phyloP scores from a whole-genome alignment of 2,113 vertebrate species.

The Pungitius pungitius region DNA sequence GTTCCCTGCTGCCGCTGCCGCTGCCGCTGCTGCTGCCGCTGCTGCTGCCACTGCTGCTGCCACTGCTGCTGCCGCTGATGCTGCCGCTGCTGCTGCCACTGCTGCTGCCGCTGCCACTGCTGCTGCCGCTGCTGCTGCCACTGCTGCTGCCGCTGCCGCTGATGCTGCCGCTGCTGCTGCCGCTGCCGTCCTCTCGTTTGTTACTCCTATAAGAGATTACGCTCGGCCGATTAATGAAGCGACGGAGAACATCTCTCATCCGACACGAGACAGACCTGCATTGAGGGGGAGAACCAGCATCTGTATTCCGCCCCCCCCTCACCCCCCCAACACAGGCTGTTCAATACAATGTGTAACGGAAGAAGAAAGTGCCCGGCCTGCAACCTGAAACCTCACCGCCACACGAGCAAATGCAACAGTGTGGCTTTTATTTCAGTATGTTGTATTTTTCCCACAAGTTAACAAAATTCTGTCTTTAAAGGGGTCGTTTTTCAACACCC shows the following conservation, averaged over 20 bases:
- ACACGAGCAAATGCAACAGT: slow-evolving; percentile 54
- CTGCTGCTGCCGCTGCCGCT: too few species aligned
- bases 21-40: too few species aligned
- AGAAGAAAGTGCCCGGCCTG: slow-evolving; percentile 60
- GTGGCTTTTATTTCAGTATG: too few species aligned
- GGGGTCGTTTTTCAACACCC: too few species aligned
- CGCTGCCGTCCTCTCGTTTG: slow-evolving; percentile 51
- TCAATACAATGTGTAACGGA: slow-evolving; percentile 61
- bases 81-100: too few species aligned
- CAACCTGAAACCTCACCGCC: slow-evolving; percentile 52
- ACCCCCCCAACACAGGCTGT: too few species aligned
- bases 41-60: too few species aligned
- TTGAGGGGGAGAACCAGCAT: slow-evolving; percentile 33
- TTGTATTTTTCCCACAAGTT: too few species aligned
- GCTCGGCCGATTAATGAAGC: slow-evolving; percentile 55
- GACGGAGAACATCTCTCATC: slow-evolving; percentile 41
- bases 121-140: slow-evolving; percentile 26
- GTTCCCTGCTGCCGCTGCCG: slow-evolving; percentile 32
- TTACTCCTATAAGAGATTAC: slow-evolving; percentile 46
- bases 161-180: slow-evolving; percentile 34
- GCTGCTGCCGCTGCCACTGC: slow-evolving; percentile 21
- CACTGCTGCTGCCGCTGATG: too few species aligned
- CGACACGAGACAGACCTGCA: slow-evolving; percentile 44
- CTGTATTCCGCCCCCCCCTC: slow-evolving; percentile 61
- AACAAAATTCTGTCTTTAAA: too few species aligned